Percentiles rank a stretch among this genome's conserved stretches.
These are phyloP conservation scores for Trichogramma dendrolimi DNA, from an alignment of 2,888 invertebrate genomes.

Conservation along the genomic window DNA sequence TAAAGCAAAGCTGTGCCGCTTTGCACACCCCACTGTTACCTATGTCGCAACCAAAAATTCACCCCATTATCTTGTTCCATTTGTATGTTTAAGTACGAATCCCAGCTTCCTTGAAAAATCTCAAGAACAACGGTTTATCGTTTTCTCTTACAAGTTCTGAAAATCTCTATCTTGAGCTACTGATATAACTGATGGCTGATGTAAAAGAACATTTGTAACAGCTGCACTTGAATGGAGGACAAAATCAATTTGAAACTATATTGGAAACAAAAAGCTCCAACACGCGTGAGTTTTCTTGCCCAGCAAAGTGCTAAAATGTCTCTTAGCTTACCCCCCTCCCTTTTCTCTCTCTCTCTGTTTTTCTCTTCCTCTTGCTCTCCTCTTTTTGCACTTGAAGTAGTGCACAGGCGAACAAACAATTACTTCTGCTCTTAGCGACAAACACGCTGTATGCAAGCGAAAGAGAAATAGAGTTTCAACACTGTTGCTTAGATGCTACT, in stretches of 20 bases:
- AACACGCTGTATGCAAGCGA: too few species aligned
- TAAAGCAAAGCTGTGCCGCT: slow-evolving; percentile 46
- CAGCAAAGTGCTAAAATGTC: neutral
- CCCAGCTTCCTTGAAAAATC: too few species aligned
- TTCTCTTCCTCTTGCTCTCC: neutral
- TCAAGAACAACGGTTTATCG: too few species aligned
- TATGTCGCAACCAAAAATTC: slow-evolving; percentile 2
- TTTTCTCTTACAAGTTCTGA: too few species aligned
- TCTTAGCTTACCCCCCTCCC: too few species aligned
- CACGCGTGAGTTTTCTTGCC: neutral
- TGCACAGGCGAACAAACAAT: neutral
- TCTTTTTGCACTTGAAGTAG: slow-evolving; percentile 11
- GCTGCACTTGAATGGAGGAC: neutral
- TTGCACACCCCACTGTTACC: slow-evolving; percentile 37
- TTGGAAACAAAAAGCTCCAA: neutral
- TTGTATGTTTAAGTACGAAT: too few species aligned
- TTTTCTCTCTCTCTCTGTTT: neutral
- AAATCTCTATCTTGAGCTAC: too few species aligned
- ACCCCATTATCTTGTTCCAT: slow-evolving; percentile 4
- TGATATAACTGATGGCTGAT: neutral
- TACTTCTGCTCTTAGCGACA: neutral
- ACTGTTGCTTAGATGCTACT: too few species aligned
- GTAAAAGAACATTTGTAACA: neutral
- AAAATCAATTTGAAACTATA: slow-evolving; percentile 7
- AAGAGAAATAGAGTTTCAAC: too few species aligned